phyloP scores from a whole-genome alignment of 1,140 invertebrate genomes.

The Zaprionus camerounensis region DNA sequence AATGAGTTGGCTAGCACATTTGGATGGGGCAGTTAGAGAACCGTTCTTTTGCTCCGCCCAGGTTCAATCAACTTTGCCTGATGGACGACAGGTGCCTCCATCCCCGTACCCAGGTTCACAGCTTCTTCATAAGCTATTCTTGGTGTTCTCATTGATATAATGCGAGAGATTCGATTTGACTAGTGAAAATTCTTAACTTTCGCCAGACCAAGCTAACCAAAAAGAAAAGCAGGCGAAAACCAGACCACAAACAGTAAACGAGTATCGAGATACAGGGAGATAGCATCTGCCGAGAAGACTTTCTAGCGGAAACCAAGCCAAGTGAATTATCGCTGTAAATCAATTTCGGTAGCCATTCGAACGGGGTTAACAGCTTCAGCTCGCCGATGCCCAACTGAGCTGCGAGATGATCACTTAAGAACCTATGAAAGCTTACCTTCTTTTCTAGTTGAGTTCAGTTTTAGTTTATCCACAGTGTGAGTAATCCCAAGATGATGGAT shows the following conservation, averaged over 20 bases:
- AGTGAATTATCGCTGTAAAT: constrained; percentile 58
- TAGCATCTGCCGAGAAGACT: constrained; percentile 42
- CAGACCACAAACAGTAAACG: constrained; percentile 29
- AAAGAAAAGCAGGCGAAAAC: constrained; percentile 31
- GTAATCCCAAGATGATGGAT: constrained; percentile 70
- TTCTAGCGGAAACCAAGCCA: constrained; percentile 57
- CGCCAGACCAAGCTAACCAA: constrained; percentile 39
- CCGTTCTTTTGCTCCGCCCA: constrained; percentile 37
- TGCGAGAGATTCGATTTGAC: constrained; percentile 22
- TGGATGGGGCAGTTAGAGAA: constrained; percentile 18
- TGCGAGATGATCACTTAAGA: constrained; percentile 16
- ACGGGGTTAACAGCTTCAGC: constrained; percentile 44
- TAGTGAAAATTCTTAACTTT: constrained; percentile 71
- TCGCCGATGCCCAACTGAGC: background rate
- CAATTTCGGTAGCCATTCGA: constrained; percentile 43
- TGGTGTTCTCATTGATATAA: constrained; percentile 11
- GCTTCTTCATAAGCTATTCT: background rate
- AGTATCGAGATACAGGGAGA: constrained; percentile 19
- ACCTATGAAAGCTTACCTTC: constrained; percentile 54
- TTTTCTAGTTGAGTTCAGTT: constrained; percentile 13
- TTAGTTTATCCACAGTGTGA: constrained; percentile 22
- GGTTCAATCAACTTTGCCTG: constrained; percentile 59
- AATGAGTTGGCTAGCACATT: constrained; percentile 61
- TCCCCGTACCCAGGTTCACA: no score
- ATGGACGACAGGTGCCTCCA: background rate